Evolutionary conservation across 2,888 invertebrate species (phyloP).

Genomic region (Mylabris sibirica): DNA sequence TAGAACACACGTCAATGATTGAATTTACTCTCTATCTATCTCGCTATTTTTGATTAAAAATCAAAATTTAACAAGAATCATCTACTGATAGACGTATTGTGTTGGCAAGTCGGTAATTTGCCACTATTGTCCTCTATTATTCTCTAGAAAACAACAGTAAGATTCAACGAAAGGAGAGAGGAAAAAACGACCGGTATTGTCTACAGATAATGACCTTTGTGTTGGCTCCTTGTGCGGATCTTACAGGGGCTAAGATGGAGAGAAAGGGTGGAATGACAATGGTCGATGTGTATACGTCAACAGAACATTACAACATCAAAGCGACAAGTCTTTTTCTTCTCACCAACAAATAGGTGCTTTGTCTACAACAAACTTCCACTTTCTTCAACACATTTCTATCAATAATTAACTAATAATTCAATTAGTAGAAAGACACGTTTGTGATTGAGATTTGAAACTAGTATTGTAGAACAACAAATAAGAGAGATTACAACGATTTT

Average conservation of each 20-base stretch:
- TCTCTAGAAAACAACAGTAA: not conserved
- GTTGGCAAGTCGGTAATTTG: too few relatives aligned
- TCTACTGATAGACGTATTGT: too few relatives aligned
- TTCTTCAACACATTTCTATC: too few relatives aligned
- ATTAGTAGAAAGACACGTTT: not conserved
- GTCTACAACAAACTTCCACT: too few relatives aligned
- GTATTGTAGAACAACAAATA: too few relatives aligned
- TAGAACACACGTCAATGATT: constrained; percentile 8
- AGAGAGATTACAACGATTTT: not conserved
- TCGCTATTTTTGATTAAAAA: not conserved
- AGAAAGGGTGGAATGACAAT: too few relatives aligned
- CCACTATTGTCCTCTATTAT: not conserved
- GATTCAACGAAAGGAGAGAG: not conserved
- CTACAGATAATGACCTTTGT: not conserved
- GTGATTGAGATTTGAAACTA: too few relatives aligned
- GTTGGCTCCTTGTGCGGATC: not conserved
- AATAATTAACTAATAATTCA: too few relatives aligned
- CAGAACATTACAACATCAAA: too few relatives aligned
- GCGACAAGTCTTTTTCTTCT: too few relatives aligned
- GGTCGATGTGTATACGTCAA: too few relatives aligned
- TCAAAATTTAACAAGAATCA: not conserved
- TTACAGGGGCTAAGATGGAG: not conserved
- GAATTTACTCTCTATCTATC: not conserved
- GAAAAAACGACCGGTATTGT: not conserved
- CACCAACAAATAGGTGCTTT: too few relatives aligned